A percentile compares a stretch with the other conserved stretches of the same genome.
These are phyloP conservation scores for Epinephelus awoara DNA, from an alignment of 2,797 vertebrate species.

Conservation along the genomic window DNA sequence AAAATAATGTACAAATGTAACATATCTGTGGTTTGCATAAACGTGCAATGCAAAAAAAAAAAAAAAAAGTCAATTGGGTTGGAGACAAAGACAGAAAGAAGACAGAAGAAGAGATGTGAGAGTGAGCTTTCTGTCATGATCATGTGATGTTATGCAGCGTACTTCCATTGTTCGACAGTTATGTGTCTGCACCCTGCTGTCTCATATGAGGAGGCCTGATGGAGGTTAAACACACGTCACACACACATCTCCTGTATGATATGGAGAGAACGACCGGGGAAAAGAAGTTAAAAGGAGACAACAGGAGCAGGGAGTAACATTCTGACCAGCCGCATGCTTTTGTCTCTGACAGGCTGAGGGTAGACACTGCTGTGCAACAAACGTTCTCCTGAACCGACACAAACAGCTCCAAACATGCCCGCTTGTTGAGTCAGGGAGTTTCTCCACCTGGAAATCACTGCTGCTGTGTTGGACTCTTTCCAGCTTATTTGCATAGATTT, in stretches of 20 bases:
- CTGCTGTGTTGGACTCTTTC: neutral
- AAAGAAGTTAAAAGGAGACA: neutral
- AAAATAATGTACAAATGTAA: no score
- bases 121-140: neutral
- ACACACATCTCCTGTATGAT: no score
- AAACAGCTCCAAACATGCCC: constrained; percentile 1
- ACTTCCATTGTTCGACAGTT: neutral
- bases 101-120: neutral
- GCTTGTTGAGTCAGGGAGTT: neutral
- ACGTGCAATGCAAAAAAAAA: no score
- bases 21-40: no score
- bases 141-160: neutral
- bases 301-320: neutral
- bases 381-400: neutral
- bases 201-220: neutral
- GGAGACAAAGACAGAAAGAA: no score
- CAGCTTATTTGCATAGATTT: constrained; percentile 62
- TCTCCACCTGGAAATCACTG: constrained; percentile 30
- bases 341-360: neutral
- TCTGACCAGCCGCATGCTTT: neutral
- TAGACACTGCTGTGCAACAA: neutral
- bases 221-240: no score
- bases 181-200: neutral
- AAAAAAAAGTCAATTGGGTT: no score
- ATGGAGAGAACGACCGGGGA: neutral